Evolutionary conservation across 2,797 vertebrate genomes (phyloP), one percentile per base, ranked within the genome.

Genomic region (Miichthys miiuy): DNA sequence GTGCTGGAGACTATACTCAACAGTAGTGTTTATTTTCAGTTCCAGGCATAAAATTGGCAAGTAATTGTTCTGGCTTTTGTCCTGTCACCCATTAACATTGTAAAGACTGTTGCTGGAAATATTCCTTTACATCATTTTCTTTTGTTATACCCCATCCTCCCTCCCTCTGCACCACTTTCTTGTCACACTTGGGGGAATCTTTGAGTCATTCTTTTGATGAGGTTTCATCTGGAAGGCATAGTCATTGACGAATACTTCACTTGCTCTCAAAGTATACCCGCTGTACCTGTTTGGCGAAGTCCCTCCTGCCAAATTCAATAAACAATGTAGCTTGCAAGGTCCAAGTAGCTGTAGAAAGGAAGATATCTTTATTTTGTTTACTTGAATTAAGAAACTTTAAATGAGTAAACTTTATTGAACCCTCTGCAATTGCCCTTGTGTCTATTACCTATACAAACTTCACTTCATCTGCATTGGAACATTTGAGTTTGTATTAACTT

Each of bases 11-110:
- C 79, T 72, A 54, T 81, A 62, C 88, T 89, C 70, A 70, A 85
- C 87, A 80, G 78, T 87, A 84, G 78, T 89, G 90, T 94, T 94
- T 94, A 92, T 94, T 93, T 93, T 92, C 54, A 87, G 63, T 85
- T 84, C 83, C 89, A 82, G 76, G 66, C 79, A 80, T 87, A 83
- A 89, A 91, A 91, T 88, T 89, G 86, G 83, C 80, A 55, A 68
- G 80, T 87, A 72, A 85, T 84, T 77, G 61, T 77, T 80, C 83
- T 93, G 89, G 78, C 80, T 77, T 91, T 85, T 80, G 80, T 91
- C 75, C 87, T 38, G 18, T 79, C 55, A 55, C 25, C 71, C 73
- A 87, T 91, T 89, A 88, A 76, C 75, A 72, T 77, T 52, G 66
- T 54, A 74, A 82, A 84, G 44, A 77, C 61, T 60, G 30, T 81